Evolutionary conservation across 2,113 vertebrate genomes (phyloP).

Genomic region (Eleginops maclovinus): DNA sequence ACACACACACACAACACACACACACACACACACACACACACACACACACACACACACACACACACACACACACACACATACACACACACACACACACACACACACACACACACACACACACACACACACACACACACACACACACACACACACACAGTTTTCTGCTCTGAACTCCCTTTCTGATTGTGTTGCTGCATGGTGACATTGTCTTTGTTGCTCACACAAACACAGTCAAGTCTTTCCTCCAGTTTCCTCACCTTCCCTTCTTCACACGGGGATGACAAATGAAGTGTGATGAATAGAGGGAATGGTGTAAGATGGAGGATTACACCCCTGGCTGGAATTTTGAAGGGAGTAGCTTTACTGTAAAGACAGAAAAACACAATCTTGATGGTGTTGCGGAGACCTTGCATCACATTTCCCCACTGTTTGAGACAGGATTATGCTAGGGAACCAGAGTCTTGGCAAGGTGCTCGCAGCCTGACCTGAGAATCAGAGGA

Average conservation of each 20-base stretch:
- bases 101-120: slow-evolving; percentile 21
- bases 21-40: slow-evolving; percentile 2
- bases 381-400: slow-evolving; percentile 78
- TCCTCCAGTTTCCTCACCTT: slow-evolving; percentile 80
- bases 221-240: slow-evolving; percentile 73
- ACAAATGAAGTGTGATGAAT: slow-evolving; percentile 80
- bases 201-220: slow-evolving; percentile 71
- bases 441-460: slow-evolving; percentile 67
- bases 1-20: slow-evolving; percentile 1
- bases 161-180: slow-evolving; percentile 40
- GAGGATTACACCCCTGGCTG: slow-evolving; percentile 79
- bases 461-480: slow-evolving; percentile 62
- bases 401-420: slow-evolving; percentile 80
- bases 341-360: slow-evolving; percentile 76
- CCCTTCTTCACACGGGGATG: slow-evolving; percentile 71
- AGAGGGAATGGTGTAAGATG: slow-evolving; percentile 73
- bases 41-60: slow-evolving; percentile 8
- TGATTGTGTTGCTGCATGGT: slow-evolving; percentile 56
- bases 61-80: slow-evolving; percentile 21
- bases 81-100: not conserved
- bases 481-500: slow-evolving; percentile 71
- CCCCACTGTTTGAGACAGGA: slow-evolving; percentile 69
- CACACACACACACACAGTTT: no score
- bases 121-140: not conserved
- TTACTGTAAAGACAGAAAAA: slow-evolving; percentile 79